A percentile compares a stretch with the other conserved stretches of the same genome.
Conservation (phyloP, 2,888 invertebrate species). For the Anthophora plumipes region DNA sequence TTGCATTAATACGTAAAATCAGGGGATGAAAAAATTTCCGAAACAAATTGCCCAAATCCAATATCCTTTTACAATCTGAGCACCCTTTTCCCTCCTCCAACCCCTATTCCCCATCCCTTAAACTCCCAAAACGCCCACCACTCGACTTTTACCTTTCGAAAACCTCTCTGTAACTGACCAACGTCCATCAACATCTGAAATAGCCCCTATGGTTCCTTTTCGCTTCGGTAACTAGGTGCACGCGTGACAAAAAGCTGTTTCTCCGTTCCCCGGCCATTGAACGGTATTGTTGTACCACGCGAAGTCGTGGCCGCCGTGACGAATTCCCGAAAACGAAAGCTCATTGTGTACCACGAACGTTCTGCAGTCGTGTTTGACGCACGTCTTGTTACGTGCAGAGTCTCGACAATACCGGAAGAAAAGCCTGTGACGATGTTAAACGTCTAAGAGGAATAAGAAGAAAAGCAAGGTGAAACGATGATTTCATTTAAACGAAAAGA, state of each 20-base stretch:
- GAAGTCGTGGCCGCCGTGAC: conserved; percentile 44
- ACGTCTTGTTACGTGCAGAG: conserved; percentile 63
- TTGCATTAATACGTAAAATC: too few relatives aligned
- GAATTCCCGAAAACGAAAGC: conserved; percentile 53
- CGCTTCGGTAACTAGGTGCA: conserved; percentile 37
- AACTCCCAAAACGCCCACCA: not conserved
- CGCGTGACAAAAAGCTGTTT: conserved; percentile 53
- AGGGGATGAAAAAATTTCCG: too few relatives aligned
- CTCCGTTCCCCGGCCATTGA: conserved; percentile 15
- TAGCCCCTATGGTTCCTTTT: not conserved
- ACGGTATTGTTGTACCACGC: conserved; percentile 35
- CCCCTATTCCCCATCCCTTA: not conserved
- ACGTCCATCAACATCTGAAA: not conserved
- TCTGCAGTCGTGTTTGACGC: conserved; percentile 34
- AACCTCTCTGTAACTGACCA: not conserved
- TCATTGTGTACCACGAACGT: conserved; percentile 29
- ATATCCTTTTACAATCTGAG: not conserved
- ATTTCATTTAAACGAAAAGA: too few relatives aligned
- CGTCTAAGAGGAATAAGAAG: not conserved
- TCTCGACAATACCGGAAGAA: conserved; percentile 59
- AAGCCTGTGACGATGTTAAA: conserved; percentile 28
- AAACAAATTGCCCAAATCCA: too few relatives aligned
- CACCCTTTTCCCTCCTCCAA: not conserved
- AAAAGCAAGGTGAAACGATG: not conserved
- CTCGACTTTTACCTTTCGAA: conserved; percentile 49